These are phyloP conservation scores for Ancistrus triradiatus DNA, from an alignment of 2,113 vertebrate species.

Conservation along the genomic window DNA sequence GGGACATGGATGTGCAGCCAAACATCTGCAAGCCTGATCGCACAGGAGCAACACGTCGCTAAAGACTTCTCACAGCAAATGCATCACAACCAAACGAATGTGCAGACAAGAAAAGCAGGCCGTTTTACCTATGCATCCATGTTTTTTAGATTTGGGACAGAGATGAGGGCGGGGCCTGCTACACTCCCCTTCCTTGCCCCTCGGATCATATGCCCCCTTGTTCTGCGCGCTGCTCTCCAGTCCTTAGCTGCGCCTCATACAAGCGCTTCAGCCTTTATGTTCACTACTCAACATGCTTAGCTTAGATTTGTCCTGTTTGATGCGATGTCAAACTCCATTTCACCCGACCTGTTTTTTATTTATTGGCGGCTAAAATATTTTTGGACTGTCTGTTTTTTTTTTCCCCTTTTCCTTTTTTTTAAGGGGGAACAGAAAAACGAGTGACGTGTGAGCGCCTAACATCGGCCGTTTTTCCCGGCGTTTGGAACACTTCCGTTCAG, in stretches of 20 bases:
- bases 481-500: constrained; percentile 64
- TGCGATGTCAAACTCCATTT: constrained; percentile 8
- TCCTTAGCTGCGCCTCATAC: constrained; percentile 61
- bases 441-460: constrained; percentile 74
- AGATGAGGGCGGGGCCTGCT: constrained; percentile 70
- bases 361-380: constrained; percentile 57
- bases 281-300: constrained; percentile 39
- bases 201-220: constrained; percentile 60
- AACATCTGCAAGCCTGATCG: constrained; percentile 24
- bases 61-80: constrained; percentile 9
- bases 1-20: constrained; percentile 12
- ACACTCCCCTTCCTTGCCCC: constrained; percentile 62
- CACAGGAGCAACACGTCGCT: constrained; percentile 4
- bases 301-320: constrained; percentile 35
- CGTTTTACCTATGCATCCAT: constrained; percentile 53
- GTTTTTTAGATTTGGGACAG: constrained; percentile 51
- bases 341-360: constrained; percentile 43
- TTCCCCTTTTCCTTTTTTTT: constrained; percentile 53
- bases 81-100: background rate
- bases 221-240: constrained; percentile 70
- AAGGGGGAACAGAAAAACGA: constrained; percentile 57
- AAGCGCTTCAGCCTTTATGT: constrained; percentile 44
- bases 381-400: constrained; percentile 51
- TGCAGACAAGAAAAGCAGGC: constrained; percentile 47
- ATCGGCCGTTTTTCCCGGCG: constrained; percentile 73